Percentiles rank a stretch among this genome's conserved stretches.
Evolutionary conservation across 2,797 vertebrate species (phyloP).

Genomic region (Hemibagrus guttatus): DNA sequence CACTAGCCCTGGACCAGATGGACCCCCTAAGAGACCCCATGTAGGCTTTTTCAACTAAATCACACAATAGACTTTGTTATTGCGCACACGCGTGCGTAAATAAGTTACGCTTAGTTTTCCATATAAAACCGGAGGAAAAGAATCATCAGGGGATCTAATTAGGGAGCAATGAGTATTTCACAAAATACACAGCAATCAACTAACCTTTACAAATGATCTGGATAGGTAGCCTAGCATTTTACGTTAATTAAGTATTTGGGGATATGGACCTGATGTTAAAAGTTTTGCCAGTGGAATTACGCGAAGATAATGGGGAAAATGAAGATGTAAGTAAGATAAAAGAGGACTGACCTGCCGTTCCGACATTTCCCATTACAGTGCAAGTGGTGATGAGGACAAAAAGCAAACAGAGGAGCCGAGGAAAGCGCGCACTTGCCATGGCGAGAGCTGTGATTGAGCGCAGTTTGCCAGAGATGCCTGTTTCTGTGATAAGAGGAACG

Average conservation of each 20-base stretch:
- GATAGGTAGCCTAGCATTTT: background rate
- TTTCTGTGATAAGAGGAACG: constrained; percentile 71
- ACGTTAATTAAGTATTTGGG: background rate
- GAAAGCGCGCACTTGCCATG: constrained; percentile 85
- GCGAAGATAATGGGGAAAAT: constrained; percentile 37
- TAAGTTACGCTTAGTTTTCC: background rate
- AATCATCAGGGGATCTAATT: background rate
- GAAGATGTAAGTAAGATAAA: constrained; percentile 33
- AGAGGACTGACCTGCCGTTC: constrained; percentile 83
- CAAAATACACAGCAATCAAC: background rate
- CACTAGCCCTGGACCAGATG: constrained; percentile 9
- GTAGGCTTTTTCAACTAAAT: background rate
- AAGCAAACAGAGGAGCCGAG: constrained; percentile 84
- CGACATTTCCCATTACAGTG: constrained; percentile 82
- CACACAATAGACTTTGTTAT: constrained; percentile 6
- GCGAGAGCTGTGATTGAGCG: constrained; percentile 75
- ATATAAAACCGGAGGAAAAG: background rate
- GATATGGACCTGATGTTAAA: background rate
- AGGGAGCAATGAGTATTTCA: background rate
- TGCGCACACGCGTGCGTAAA: constrained; percentile 4
- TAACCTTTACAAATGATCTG: background rate
- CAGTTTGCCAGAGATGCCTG: constrained; percentile 65
- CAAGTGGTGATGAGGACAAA: constrained; percentile 80
- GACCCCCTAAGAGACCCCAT: constrained; percentile 1
- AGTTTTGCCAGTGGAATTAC: constrained; percentile 4